Evolutionary conservation across 1,140 invertebrate species (phyloP).

Genomic region (Nylanderia fulva): DNA sequence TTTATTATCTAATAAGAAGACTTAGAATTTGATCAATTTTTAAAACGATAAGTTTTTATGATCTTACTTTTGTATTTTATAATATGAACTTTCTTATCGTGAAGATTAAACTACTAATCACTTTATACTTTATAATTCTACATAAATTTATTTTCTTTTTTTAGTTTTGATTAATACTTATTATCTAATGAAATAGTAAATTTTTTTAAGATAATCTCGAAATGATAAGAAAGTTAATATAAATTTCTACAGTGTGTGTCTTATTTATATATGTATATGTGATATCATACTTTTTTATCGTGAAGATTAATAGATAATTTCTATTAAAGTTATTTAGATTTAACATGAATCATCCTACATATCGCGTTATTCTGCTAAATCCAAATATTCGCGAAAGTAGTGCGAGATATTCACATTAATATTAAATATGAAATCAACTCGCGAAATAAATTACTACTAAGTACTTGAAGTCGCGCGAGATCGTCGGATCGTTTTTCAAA

Average conservation of each 20-base stretch:
- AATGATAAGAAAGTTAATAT: not conserved
- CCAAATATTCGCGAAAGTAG: not conserved
- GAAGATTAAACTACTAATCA: too few species aligned
- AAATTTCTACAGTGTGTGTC: not conserved
- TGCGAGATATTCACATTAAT: not conserved
- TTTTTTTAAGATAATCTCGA: not conserved
- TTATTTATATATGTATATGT: not conserved
- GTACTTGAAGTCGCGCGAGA: constrained; percentile 13
- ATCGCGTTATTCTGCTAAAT: not conserved
- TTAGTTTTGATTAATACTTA: not conserved
- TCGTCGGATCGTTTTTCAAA: constrained; percentile 30
- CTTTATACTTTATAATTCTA: not conserved
- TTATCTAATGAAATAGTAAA: constrained; percentile 3
- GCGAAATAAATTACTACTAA: constrained; percentile 28
- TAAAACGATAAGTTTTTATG: too few species aligned
- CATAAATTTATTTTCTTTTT: not conserved
- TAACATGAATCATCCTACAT: not conserved
- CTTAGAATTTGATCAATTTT: too few species aligned
- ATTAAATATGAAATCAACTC: constrained; percentile 7
- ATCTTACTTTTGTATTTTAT: too few species aligned
- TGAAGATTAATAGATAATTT: not conserved
- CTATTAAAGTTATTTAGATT: not conserved
- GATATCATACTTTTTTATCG: not conserved
- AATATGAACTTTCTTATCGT: too few species aligned
- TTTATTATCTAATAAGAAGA: too few species aligned